Evolutionary conservation across 2,113 vertebrate species (phyloP).

Genomic region (Pachyramphus minor): DNA sequence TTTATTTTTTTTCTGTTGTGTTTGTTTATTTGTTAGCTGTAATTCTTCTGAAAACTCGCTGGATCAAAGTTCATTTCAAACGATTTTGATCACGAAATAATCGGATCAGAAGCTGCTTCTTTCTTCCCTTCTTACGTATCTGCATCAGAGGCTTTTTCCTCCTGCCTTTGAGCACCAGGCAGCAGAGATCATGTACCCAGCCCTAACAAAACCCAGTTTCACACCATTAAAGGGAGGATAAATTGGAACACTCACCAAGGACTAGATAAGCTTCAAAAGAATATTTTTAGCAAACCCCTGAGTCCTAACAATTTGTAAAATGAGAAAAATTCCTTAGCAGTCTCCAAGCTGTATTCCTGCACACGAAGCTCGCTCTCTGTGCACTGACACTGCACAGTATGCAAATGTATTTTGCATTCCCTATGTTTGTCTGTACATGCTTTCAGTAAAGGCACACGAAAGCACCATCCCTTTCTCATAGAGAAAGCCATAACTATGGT

Average conservation of each 20-base stretch:
- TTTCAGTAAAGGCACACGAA: background rate
- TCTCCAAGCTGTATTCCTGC: background rate
- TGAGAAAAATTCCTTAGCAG: background rate
- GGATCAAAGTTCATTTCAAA: background rate
- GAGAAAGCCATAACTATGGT: background rate
- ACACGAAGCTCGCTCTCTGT: background rate
- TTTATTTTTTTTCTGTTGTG: background rate
- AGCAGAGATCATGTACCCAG: background rate
- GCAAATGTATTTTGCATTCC: background rate
- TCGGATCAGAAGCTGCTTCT: background rate
- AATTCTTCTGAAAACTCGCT: background rate
- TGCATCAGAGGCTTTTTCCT: background rate
- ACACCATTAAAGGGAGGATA: background rate
- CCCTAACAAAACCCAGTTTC: conserved; percentile 2
- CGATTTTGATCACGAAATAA: background rate
- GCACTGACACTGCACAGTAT: background rate
- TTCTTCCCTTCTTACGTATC: conserved; percentile 13
- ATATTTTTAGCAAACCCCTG: background rate
- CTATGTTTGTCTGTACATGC: background rate
- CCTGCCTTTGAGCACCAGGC: background rate
- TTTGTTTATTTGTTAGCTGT: background rate
- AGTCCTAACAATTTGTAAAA: conserved; percentile 11
- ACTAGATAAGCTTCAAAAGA: conserved; percentile 2
- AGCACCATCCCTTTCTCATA: background rate
- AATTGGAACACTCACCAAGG: conserved; percentile 2